Evolutionary conservation across 2,888 invertebrate species (phyloP), one percentile per base, ranked within the genome.

Genomic region (Dermolepida albohirtum): DNA sequence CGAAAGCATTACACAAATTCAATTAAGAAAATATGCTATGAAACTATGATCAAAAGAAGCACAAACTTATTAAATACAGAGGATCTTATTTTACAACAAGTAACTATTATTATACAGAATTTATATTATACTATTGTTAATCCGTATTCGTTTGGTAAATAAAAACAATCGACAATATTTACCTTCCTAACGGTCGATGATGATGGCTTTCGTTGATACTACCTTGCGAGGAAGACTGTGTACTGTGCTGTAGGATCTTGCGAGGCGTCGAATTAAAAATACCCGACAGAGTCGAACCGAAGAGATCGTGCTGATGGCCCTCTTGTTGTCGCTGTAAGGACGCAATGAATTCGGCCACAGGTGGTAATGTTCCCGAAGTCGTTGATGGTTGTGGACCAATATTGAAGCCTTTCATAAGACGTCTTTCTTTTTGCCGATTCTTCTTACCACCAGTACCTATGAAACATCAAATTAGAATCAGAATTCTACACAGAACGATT

Each of bases 341-440:
- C 4, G 92, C 91, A 75, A 91, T 89, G 82, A 92, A 91, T 84
- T 93, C 93, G 70, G 92, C 92, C 29, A 93, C 92, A 0, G 93
- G 92, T 63, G 92, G 90, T 73, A 93, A 83, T 71, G 86, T 83
- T 17, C 86, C 86, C 69, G 88, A 85, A 68, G 85, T 83, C 57
- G 87, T 85, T 12, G 88, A 88, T 0, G 90, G 89, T 39, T 89
- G 89, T 39, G 93, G 91, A 12, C 91, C 92, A 74, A 95, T 95
- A 85, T 96, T 95, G 87, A 96, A 96, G 12, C 94, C 96, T 83
- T 96, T 96, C 95, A 96, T 95, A 66, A 96, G 86, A 1, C 96
- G 89, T 0, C 96, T 89, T 82, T 96, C 96, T 83, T 96, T 95
- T 82, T 95, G 95, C 0, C 96, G 90, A 81, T 96, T 95, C 85